These are phyloP conservation scores for Neomorphus geoffroyi DNA, from an alignment of 2,797 vertebrate genomes.

Conservation along the genomic window DNA sequence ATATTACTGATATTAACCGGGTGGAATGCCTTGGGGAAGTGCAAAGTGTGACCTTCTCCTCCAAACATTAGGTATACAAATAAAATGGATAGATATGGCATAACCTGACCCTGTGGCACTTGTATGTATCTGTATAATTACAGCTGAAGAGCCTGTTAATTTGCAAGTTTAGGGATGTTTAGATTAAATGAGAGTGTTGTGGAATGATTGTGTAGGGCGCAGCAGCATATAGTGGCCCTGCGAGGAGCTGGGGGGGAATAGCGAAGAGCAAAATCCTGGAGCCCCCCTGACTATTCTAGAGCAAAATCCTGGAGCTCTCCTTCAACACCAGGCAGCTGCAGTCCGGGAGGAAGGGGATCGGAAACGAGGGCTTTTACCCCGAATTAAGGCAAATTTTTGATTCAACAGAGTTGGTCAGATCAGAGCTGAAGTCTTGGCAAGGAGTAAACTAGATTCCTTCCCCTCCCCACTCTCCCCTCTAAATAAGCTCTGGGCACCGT, in stretches of 20 bases:
- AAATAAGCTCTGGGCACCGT: constrained; percentile 12
- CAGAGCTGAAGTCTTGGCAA: constrained; percentile 39
- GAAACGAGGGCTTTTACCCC: not conserved
- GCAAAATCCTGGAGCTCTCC: not conserved
- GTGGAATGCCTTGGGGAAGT: not conserved
- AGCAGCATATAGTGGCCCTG: not conserved
- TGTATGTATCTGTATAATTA: constrained; percentile 61
- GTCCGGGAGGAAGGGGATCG: not conserved
- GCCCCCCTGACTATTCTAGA: too few species aligned
- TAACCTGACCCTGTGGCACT: constrained; percentile 54
- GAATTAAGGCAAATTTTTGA: not conserved
- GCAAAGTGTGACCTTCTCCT: constrained; percentile 8
- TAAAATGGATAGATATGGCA: not conserved
- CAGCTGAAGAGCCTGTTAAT: constrained; percentile 58
- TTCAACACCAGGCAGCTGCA: not conserved
- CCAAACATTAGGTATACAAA: constrained; percentile 13
- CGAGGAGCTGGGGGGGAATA: not conserved
- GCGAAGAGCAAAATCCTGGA: not conserved
- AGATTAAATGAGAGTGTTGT: constrained; percentile 52
- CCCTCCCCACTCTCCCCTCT: not conserved
- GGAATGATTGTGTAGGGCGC: constrained; percentile 25
- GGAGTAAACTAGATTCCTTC: not conserved
- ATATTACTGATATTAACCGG: not conserved
- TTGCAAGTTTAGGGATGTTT: constrained; percentile 58
- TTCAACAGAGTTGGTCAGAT: not conserved